Conservation (phyloP, 2,113 vertebrate species). For the Calonectris borealis region DNA sequence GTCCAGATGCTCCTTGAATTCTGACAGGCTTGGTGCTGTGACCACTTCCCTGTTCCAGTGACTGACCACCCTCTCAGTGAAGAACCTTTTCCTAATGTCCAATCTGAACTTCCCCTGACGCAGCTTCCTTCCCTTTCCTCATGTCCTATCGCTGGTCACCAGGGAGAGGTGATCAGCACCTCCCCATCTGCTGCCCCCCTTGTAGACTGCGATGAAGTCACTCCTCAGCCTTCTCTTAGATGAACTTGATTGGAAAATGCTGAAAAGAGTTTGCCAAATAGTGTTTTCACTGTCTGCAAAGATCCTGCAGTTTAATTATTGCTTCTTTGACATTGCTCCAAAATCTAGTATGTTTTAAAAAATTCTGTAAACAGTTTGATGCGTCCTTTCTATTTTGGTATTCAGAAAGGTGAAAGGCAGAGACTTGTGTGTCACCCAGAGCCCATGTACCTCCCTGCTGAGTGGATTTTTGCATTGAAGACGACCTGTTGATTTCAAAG, state of each 20-base stretch:
- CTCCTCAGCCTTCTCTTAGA: not conserved
- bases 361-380: not conserved
- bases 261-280: not conserved
- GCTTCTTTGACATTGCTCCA: not conserved
- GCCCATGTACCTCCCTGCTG: fast-evolving
- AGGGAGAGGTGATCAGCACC: not conserved
- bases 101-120: fast-evolving
- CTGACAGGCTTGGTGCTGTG: not conserved
- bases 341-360: not conserved
- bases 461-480: not conserved
- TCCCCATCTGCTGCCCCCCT: fast-evolving
- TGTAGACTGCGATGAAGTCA: not conserved
- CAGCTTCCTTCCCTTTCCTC: not conserved
- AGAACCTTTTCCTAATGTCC: not conserved
- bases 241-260: not conserved
- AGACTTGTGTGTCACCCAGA: not conserved
- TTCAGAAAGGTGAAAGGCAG: not conserved
- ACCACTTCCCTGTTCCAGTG: not conserved
- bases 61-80: no score
- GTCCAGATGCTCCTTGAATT: not conserved
- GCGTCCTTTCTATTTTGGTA: not conserved
- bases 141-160: fast-evolving
- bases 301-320: not conserved
- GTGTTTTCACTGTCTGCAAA: not conserved
- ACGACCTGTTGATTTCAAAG: not conserved